Evolutionary conservation across 2,113 vertebrate genomes (phyloP).

Genomic region (Larimichthys polyactis): DNA sequence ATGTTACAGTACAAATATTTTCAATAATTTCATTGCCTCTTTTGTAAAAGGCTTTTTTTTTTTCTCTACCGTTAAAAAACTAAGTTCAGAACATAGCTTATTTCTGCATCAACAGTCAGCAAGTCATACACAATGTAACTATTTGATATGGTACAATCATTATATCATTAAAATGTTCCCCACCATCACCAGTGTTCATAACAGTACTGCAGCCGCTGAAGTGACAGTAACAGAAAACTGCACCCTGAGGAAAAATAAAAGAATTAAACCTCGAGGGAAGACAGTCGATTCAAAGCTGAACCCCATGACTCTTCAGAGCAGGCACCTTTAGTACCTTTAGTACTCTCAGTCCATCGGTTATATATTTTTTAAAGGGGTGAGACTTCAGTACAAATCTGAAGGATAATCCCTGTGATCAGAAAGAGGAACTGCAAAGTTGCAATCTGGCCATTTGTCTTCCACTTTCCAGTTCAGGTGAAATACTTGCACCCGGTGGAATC

Average conservation of each 20-base stretch:
- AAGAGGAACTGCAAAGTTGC: slow-evolving; percentile 42
- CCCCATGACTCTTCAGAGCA: slow-evolving; percentile 45
- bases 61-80: slow-evolving; percentile 42
- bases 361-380: slow-evolving; percentile 19
- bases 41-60: slow-evolving; percentile 27
- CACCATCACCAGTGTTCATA: slow-evolving; percentile 45
- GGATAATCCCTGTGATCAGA: slow-evolving; percentile 38
- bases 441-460: slow-evolving; percentile 6
- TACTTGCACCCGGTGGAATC: slow-evolving; percentile 97
- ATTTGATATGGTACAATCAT: slow-evolving; percentile 55
- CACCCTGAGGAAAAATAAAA: slow-evolving; percentile 36
- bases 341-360: slow-evolving; percentile 42
- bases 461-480: slow-evolving; percentile 89
- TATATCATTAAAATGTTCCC: slow-evolving; percentile 42
- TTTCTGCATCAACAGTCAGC: slow-evolving; percentile 77
- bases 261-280: slow-evolving; percentile 28
- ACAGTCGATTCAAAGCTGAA: slow-evolving; percentile 36
- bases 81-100: slow-evolving; percentile 63
- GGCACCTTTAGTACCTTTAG: slow-evolving; percentile 18
- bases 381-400: slow-evolving; percentile 52
- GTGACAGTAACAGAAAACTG: slow-evolving; percentile 42
- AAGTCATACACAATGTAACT: slow-evolving; percentile 67
- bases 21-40: slow-evolving; percentile 29
- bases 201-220: slow-evolving; percentile 75
- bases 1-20: slow-evolving; percentile 53